A percentile compares a stretch with the other conserved stretches of the same genome.
Conservation (phyloP, 1,140 invertebrate species). For the Calliphora vicina region DNA sequence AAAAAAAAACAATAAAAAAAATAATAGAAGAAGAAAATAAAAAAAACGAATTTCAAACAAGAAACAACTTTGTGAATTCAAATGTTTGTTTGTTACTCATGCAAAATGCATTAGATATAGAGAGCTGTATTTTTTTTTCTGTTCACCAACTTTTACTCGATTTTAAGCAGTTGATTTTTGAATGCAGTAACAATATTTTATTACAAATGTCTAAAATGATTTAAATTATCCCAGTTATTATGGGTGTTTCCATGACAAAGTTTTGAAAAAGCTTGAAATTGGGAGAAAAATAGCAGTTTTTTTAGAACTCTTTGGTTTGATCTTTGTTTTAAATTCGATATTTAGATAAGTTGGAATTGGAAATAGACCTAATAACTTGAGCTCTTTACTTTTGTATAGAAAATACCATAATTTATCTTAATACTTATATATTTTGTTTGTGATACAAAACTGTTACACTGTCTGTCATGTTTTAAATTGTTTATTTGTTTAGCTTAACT, state of each 20-base stretch:
- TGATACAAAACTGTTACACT: background rate
- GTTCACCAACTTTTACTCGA: no score
- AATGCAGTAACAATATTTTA: background rate
- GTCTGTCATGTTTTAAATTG: background rate
- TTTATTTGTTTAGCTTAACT: no score
- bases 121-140: no score
- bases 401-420: no score
- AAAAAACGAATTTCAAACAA: background rate
- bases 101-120: background rate
- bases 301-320: no score
- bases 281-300: no score
- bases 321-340: no score
- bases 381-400: background rate
- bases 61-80: background rate
- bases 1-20: background rate
- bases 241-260: background rate
- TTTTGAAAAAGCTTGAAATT: background rate
- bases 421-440: no score
- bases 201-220: conserved; percentile 1
- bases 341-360: no score
- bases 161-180: background rate
- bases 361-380: no score
- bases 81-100: background rate
- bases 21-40: background rate
- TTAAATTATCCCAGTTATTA: background rate